Evolutionary conservation across 1,140 invertebrate genomes (phyloP).

Genomic region (Lucilia sericata): DNA sequence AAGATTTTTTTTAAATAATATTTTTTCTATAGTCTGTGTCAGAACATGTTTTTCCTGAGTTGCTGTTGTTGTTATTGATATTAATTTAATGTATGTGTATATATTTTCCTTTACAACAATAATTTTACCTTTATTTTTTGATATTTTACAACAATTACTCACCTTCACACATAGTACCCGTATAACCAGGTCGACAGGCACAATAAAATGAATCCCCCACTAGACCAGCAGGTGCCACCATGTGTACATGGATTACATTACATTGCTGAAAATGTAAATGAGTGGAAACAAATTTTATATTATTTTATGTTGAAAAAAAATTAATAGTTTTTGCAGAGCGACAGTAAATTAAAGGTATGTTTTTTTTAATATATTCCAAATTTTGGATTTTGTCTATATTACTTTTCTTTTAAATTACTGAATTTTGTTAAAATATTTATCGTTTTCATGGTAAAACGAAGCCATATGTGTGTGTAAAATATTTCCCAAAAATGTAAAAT

Average conservation of each 20-base stretch:
- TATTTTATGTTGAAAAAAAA: too few relatives aligned
- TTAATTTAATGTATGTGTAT: background rate
- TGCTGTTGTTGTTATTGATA: background rate
- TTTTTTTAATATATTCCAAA: too few relatives aligned
- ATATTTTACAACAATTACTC: conserved; percentile 50
- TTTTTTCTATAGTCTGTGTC: background rate
- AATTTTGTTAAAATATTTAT: too few relatives aligned
- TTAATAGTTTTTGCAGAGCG: too few relatives aligned
- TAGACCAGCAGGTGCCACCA: conserved; percentile 82
- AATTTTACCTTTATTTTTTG: conserved; percentile 37
- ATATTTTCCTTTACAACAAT: conserved; percentile 10
- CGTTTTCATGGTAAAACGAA: too few relatives aligned
- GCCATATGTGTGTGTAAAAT: too few relatives aligned
- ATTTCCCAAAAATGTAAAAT: too few relatives aligned
- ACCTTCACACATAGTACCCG: conserved; percentile 83
- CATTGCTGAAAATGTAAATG: conserved; percentile 72
- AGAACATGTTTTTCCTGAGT: background rate
- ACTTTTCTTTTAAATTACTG: too few relatives aligned
- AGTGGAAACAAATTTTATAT: too few relatives aligned
- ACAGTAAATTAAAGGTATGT: too few relatives aligned
- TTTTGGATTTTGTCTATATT: too few relatives aligned
- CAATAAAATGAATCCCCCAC: conserved; percentile 81
- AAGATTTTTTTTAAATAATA: too few relatives aligned
- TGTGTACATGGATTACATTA: conserved; percentile 80
- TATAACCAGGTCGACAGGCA: conserved; percentile 79